Evolutionary conservation across 1,140 invertebrate genomes (phyloP), one percentile per base, ranked within the genome.

Genomic region (Battus philenor): DNA sequence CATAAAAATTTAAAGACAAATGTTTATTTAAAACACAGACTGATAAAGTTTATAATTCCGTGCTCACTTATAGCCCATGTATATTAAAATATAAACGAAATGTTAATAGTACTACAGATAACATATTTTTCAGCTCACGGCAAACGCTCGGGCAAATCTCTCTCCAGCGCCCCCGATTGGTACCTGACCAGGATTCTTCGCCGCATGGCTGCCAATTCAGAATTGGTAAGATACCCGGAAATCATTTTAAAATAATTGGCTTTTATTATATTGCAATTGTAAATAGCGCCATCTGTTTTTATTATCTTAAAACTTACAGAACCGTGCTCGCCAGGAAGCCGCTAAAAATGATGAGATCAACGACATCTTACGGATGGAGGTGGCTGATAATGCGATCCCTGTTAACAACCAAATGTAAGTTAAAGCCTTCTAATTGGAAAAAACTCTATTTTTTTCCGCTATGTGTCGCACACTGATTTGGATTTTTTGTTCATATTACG

Each of bases 61-160:
- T 22, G 20, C 20, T 22, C 7, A 22, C 3, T 7, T 22, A 4
- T 22, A 4, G 7, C 7, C 3, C 20, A 22, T 3, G 7, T 22
- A 3, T 7, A 22, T 4, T 22, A 22, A 4, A 22, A 22, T 22
- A 22, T 22, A 22, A 4, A 22, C 3, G 3, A 22, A 4, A 4
- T 7, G 7, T 22, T 22, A 22, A 7, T 22, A 4, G 7, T 22
- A 7, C 7, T 22, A 4, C 7, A 4, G 7, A 22, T 22, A 4
- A 32, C 41, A 34, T 16, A 43, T 44, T 30, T 86, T 86, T n/a
- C 73, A 89, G 88, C 79, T 18, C 88, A 89, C 49, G 88, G 88
- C n/a, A 89, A 89, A 64, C 70, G 88, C 4, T 88, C 79, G 11
- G 81, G 73, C 7, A 73, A 62, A 10, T 59, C 60, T 5, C 68